A percentile compares a stretch with the other conserved stretches of the same genome.
Evolutionary conservation across 2,113 vertebrate species (phyloP).

Genomic region (pig (Sus scrofa)): DNA sequence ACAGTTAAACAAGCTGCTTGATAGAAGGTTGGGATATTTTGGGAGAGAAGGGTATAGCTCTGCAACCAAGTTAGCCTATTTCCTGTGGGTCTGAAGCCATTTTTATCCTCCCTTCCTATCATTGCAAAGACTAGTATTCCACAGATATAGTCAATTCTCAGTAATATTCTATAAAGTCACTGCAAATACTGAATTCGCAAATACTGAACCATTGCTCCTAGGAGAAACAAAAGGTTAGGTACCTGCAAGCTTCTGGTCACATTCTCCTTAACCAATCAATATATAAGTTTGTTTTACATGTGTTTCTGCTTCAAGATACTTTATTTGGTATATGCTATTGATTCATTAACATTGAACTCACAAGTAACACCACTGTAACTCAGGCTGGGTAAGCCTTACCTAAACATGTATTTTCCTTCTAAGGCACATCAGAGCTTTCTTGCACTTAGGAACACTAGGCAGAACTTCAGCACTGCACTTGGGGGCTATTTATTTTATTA

Average conservation of each 20-base stretch:
- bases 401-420: background rate
- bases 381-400: background rate
- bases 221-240: background rate
- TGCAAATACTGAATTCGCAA: background rate
- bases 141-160: background rate
- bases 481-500: background rate
- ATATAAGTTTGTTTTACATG: background rate
- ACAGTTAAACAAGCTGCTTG: background rate
- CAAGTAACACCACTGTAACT: background rate
- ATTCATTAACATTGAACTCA: background rate
- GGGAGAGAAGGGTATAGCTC: background rate
- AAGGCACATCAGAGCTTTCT: background rate
- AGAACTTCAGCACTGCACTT: background rate
- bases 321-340: background rate
- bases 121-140: background rate
- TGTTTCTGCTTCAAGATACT: background rate
- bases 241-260: background rate
- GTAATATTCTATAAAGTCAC: background rate
- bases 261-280: background rate
- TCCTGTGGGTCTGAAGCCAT: background rate
- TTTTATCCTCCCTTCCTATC: background rate
- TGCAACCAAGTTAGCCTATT: background rate
- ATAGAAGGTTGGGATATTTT: background rate
- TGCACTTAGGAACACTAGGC: background rate
- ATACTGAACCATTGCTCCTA: background rate